These are phyloP conservation scores for Brachyopa scutellaris DNA, from an alignment of 2,888 invertebrate genomes.

Conservation along the genomic window DNA sequence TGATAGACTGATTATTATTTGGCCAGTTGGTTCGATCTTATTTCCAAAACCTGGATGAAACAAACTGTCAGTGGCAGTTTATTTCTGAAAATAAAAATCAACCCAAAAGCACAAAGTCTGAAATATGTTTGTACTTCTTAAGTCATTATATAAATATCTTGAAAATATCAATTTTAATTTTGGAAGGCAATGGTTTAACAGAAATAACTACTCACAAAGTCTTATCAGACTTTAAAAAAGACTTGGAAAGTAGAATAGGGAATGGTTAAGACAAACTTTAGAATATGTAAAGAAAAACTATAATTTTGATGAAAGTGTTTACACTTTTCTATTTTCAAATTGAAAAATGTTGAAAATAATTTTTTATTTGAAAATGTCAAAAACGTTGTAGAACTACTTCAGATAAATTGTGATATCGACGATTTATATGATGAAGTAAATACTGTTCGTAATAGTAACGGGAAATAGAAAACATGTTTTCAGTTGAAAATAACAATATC, in stretches of 20 bases:
- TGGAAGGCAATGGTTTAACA: not conserved
- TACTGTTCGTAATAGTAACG: not conserved
- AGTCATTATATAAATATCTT: not conserved
- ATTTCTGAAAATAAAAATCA: no score
- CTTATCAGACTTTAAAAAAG: constrained; percentile 11
- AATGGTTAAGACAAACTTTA: not conserved
- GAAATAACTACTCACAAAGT: constrained; percentile 2
- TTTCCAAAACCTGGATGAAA: not conserved
- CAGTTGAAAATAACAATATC: not conserved
- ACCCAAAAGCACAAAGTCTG: no score
- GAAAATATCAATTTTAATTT: not conserved
- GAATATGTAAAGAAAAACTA: not conserved
- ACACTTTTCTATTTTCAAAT: no score
- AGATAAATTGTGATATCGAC: no score
- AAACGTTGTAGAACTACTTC: no score
- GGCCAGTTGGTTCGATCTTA: no score
- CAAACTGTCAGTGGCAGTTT: not conserved
- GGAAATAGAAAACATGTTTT: not conserved
- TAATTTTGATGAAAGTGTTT: not conserved
- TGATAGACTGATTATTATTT: constrained; percentile 1
- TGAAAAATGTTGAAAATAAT: no score
- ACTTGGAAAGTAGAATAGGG: constrained; percentile 1
- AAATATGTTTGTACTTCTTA: no score
- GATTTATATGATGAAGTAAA: constrained; percentile 4
- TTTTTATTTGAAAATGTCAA: no score